Conservation (phyloP, 2,797 vertebrate species). For the Naso thynnoides region DNA sequence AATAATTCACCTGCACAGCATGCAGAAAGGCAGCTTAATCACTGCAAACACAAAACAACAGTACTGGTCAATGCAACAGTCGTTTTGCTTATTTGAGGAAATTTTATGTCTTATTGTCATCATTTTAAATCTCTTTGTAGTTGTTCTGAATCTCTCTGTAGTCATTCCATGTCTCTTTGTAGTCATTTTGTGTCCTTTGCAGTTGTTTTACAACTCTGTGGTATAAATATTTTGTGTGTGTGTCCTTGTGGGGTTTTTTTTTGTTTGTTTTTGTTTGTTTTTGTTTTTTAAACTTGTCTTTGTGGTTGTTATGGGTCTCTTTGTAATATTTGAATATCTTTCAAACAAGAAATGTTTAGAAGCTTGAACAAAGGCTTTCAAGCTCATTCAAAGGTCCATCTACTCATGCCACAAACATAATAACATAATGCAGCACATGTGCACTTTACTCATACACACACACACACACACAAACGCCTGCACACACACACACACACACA, state of each 20-base stretch:
- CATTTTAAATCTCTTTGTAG: no score
- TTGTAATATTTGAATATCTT: not conserved
- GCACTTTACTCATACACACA: no score
- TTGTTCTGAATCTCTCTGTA: not conserved
- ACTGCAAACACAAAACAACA: no score
- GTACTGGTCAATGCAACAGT: no score
- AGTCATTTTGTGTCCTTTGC: rapidly evolving
- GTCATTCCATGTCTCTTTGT: not conserved
- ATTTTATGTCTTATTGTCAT: no score
- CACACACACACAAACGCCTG: not conserved
- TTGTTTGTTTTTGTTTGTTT: not conserved
- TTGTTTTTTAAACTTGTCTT: no score
- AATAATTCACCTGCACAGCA: no score
- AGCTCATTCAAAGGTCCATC: not conserved
- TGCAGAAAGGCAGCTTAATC: no score
- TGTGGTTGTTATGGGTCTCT: rapidly evolving
- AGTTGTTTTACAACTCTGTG: rapidly evolving
- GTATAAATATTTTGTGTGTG: no score
- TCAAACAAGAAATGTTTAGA: not conserved
- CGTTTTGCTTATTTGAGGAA: no score
- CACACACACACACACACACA: slow-evolving; percentile 7
- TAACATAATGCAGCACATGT: not conserved
- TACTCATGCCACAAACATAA: slow-evolving; percentile 6
- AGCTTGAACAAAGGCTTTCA: not conserved
- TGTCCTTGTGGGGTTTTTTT: no score